phyloP scores from a whole-genome alignment of 2,888 invertebrate species.

The Gymnoscelis rufifasciata region DNA sequence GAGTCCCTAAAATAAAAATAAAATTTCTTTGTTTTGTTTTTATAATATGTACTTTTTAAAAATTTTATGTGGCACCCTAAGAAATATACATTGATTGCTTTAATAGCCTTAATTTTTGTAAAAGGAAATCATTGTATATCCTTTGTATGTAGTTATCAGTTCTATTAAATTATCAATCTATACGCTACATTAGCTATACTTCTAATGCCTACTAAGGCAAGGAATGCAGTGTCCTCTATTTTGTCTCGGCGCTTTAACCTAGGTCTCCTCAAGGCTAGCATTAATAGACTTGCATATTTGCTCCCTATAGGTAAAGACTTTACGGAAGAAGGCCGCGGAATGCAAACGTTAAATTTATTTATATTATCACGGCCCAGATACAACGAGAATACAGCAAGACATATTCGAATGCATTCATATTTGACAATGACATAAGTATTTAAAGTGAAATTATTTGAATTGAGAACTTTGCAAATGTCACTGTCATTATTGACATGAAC shows the following conservation, averaged over 20 bases:
- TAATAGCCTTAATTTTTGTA: no score
- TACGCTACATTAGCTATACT: conserved; percentile 4
- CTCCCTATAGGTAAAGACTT: neutral
- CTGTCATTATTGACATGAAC: neutral
- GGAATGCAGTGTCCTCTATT: conserved; percentile 21
- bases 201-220: conserved; percentile 13
- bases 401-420: no score
- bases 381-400: no score
- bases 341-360: neutral
- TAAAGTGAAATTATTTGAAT: no score
- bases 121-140: no score
- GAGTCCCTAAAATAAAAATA: no score
- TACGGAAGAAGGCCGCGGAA: neutral
- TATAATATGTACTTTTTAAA: no score
- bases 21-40: no score
- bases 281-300: conserved; percentile 16
- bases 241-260: conserved; percentile 21
- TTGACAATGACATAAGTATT: no score
- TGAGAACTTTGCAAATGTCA: neutral
- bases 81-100: no score
- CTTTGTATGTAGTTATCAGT: no score
- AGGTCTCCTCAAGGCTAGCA: conserved; percentile 17
- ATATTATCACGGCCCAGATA: neutral
- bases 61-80: no score
- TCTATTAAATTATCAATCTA: neutral